Percentiles rank a stretch among this genome's conserved stretches.
Evolutionary conservation across 2,888 invertebrate genomes (phyloP).

Genomic region (Gari tellinella): DNA sequence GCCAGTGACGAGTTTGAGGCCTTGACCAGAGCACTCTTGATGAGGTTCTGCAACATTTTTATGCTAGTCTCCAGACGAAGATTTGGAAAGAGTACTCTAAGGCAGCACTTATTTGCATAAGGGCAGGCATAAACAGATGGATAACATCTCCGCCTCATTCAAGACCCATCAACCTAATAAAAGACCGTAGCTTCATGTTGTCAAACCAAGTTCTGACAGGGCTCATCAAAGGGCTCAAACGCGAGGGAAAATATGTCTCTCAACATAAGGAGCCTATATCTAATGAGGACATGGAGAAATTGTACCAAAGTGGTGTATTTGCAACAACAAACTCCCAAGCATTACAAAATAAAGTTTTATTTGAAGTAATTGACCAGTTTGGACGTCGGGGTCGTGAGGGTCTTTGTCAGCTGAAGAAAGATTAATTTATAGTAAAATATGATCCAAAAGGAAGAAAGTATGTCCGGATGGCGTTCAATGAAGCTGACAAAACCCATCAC

Average conservation of each 20-base stretch:
- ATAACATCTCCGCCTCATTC: slow-evolving; percentile 5
- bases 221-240: slow-evolving; percentile 27
- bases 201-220: slow-evolving; percentile 34
- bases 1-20: slow-evolving; percentile 12
- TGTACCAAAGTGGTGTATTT: slow-evolving; percentile 15
- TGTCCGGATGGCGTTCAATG: slow-evolving; percentile 6
- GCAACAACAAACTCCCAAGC: slow-evolving; percentile 4
- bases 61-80: slow-evolving; percentile 16
- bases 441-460: slow-evolving; percentile 4
- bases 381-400: slow-evolving; percentile 34
- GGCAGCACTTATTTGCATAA: slow-evolving; percentile 14
- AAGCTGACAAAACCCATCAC: slow-evolving; percentile 5
- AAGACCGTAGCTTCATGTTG: slow-evolving; percentile 10
- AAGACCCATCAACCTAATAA: slow-evolving; percentile 14
- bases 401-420: background rate
- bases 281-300: slow-evolving; percentile 18
- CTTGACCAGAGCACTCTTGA: too few species aligned
- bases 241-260: slow-evolving; percentile 39
- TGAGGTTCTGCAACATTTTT: slow-evolving; percentile 8
- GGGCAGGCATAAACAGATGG: slow-evolving; percentile 15
- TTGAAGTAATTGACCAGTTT: slow-evolving; percentile 38
- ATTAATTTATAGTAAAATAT: background rate
- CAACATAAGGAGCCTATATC: slow-evolving; percentile 27
- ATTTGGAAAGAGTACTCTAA: slow-evolving; percentile 11
- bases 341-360: slow-evolving; percentile 36